A percentile compares a stretch with the other conserved stretches of the same genome.
phyloP scores from a whole-genome alignment of 2,888 invertebrate species.

The Craniophora ligustri region DNA sequence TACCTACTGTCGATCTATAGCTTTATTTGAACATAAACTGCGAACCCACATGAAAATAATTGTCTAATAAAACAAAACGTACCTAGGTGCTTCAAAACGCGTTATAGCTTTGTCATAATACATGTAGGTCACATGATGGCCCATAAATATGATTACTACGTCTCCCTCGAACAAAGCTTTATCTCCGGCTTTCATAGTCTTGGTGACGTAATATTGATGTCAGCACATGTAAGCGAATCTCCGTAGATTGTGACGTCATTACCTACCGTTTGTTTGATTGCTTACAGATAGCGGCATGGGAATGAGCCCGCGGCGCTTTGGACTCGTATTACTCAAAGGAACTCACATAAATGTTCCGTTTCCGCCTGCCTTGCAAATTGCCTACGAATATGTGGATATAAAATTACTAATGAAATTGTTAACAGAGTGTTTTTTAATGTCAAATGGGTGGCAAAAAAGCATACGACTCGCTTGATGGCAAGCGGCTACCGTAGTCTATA shows the following conservation, averaged over 20 bases:
- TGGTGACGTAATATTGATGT: slow-evolving; percentile 64
- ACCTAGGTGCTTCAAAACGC: slow-evolving; percentile 23
- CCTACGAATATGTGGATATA: not conserved
- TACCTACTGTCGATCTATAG: slow-evolving; percentile 5
- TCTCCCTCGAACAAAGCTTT: slow-evolving; percentile 61
- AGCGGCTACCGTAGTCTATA: too few species aligned
- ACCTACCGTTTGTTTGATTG: slow-evolving; percentile 76
- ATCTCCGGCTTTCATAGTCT: slow-evolving; percentile 55
- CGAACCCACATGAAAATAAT: slow-evolving; percentile 26
- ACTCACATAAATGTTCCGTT: slow-evolving; percentile 67
- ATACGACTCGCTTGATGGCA: too few species aligned
- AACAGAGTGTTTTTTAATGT: too few species aligned
- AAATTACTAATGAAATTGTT: not conserved
- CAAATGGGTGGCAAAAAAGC: too few species aligned
- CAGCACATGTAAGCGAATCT: slow-evolving; percentile 66
- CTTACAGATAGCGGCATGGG: slow-evolving; percentile 68
- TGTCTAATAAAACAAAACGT: slow-evolving; percentile 43
- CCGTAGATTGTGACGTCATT: slow-evolving; percentile 69
- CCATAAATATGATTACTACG: slow-evolving; percentile 61
- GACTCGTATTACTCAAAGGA: slow-evolving; percentile 71
- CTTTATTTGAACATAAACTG: slow-evolving; percentile 3
- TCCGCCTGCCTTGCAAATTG: slow-evolving; percentile 41
- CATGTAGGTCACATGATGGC: slow-evolving; percentile 43
- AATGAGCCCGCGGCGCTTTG: slow-evolving; percentile 65
- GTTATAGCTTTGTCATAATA: slow-evolving; percentile 16